Evolutionary conservation across 1,140 invertebrate species (phyloP).

Genomic region (Neomicropteryx cornuta): DNA sequence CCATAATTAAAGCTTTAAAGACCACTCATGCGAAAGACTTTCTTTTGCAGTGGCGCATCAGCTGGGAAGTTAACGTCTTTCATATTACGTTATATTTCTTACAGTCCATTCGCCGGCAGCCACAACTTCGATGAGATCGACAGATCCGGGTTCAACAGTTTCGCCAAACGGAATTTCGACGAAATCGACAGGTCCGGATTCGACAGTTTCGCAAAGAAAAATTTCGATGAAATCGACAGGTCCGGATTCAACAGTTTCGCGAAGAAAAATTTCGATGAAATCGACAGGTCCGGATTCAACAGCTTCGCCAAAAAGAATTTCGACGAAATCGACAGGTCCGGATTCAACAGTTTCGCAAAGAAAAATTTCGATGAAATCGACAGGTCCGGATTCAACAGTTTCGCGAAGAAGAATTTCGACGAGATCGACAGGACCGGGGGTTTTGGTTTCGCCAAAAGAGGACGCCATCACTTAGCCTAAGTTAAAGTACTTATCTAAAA

Average conservation of each 20-base stretch:
- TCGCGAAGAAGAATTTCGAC: slow-evolving; percentile 45
- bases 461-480: too few species aligned
- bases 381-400: slow-evolving; percentile 31
- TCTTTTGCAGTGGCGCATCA: too few species aligned
- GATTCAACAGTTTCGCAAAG: too few species aligned
- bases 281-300: slow-evolving; percentile 37
- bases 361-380: too few species aligned
- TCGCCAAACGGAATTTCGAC: slow-evolving; percentile 47
- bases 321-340: slow-evolving; percentile 48
- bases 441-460: slow-evolving; percentile 32
- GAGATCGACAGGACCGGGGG: slow-evolving; percentile 45
- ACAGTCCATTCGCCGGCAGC: slow-evolving; percentile 30
- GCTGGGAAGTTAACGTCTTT: too few species aligned
- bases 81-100: too few species aligned
- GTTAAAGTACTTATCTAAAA: too few species aligned
- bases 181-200: slow-evolving; percentile 42
- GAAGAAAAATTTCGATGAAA: slow-evolving; percentile 47
- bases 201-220: slow-evolving; percentile 36
- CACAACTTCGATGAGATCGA: slow-evolving; percentile 51
- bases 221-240: slow-evolving; percentile 53
- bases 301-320: slow-evolving; percentile 44
- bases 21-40: too few species aligned
- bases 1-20: too few species aligned
- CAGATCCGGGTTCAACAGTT: slow-evolving; percentile 43
- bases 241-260: slow-evolving; percentile 42